phyloP scores from a whole-genome alignment of 1,140 invertebrate species.

The Solenopsis invicta region DNA sequence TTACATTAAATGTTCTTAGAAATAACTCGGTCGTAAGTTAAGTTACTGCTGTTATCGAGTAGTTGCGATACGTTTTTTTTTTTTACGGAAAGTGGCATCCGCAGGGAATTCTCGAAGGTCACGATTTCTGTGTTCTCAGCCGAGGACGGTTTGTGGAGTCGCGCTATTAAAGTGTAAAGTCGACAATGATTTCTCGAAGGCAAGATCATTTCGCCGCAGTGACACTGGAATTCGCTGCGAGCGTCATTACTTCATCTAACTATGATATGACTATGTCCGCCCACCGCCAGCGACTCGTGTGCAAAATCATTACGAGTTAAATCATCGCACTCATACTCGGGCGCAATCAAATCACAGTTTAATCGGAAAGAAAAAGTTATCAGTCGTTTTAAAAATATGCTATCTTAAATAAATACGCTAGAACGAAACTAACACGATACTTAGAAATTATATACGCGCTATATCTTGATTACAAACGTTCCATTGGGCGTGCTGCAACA shows the following conservation, averaged over 20 bases:
- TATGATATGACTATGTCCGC: slow-evolving; percentile 86
- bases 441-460: slow-evolving; percentile 40
- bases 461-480: slow-evolving; percentile 44
- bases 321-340: slow-evolving; percentile 61
- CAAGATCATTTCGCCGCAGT: slow-evolving; percentile 60
- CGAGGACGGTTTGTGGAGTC: slow-evolving; percentile 70
- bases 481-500: slow-evolving; percentile 47
- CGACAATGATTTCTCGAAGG: slow-evolving; percentile 48
- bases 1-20: slow-evolving; percentile 80
- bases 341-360: slow-evolving; percentile 78
- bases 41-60: slow-evolving; percentile 78
- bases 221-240: slow-evolving; percentile 79
- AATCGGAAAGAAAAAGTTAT: slow-evolving; percentile 64
- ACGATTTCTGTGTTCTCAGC: slow-evolving; percentile 44
- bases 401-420: slow-evolving; percentile 74
- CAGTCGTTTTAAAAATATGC: slow-evolving; percentile 68
- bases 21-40: slow-evolving; percentile 81
- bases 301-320: slow-evolving; percentile 65
- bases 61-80: slow-evolving; percentile 77
- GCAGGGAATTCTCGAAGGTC: slow-evolving; percentile 74
- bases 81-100: slow-evolving; percentile 77
- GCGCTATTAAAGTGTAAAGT: slow-evolving; percentile 44
- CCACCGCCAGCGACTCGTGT: slow-evolving; percentile 78
- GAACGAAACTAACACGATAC: slow-evolving; percentile 30
- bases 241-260: slow-evolving; percentile 78